Conservation (phyloP, 30 jellyfish, hydroid and myxozoan genomes). For the Chrysaora quinquecirrha region DNA sequence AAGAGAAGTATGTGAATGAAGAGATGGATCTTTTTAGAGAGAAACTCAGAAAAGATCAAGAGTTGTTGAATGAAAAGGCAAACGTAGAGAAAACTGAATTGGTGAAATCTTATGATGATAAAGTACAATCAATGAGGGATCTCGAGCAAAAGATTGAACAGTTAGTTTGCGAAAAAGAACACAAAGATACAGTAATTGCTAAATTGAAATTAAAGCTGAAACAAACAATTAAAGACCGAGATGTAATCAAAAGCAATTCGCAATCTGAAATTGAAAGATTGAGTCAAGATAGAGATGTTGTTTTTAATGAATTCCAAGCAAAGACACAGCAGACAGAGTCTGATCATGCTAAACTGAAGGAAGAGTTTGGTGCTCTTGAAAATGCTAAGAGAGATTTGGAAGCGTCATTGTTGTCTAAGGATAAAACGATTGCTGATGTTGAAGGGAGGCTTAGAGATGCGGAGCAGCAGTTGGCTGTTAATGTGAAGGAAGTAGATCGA, state of each 20-base stretch:
- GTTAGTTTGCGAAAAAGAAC: conserved; percentile 35
- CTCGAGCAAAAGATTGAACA: conserved; percentile 23
- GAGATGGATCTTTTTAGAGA: conserved; percentile 45
- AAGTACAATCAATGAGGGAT: conserved; percentile 11
- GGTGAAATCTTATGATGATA: conserved; percentile 40
- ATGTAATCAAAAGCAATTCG: conserved; percentile 67
- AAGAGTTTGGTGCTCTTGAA: conserved; percentile 19
- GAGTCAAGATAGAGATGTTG: conserved; percentile 75
- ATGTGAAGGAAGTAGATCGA: neutral
- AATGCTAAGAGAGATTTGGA: neutral
- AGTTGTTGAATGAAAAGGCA: conserved; percentile 9
- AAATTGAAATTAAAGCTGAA: conserved; percentile 84
- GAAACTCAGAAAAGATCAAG: conserved; percentile 12
- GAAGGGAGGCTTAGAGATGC: conserved; percentile 5
- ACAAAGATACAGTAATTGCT: conserved; percentile 74
- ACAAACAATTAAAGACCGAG: conserved; percentile 80
- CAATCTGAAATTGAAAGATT: conserved; percentile 84
- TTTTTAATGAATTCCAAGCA: conserved; percentile 82
- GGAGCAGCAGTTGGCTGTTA: neutral
- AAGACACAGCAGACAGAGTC: conserved; percentile 69
- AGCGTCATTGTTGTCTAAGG: neutral
- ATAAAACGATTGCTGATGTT: neutral
- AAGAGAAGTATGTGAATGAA: conserved; percentile 39
- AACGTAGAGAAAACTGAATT: conserved; percentile 52
- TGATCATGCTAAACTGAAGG: conserved; percentile 10